Conservation (phyloP, 2,113 vertebrate genomes). For the Pachycephala philippinensis region DNA sequence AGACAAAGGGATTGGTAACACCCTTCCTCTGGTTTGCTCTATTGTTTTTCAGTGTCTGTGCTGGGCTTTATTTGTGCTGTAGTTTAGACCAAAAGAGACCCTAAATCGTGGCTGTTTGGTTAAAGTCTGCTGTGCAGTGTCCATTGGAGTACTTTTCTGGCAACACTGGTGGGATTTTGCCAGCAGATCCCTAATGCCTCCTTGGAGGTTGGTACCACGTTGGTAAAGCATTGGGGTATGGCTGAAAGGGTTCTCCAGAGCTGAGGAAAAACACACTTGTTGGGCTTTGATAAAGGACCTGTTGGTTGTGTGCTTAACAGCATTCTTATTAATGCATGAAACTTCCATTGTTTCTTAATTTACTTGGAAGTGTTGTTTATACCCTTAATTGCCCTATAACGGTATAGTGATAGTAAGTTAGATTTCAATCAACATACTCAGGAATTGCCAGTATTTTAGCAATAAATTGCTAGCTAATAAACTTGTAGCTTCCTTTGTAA, state of each 20-base stretch:
- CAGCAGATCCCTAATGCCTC: background rate
- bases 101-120: background rate
- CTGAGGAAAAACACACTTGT: background rate
- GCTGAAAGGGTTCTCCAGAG: background rate
- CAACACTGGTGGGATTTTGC: background rate
- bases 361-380: constrained; percentile 57
- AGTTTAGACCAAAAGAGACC: background rate
- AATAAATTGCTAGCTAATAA: constrained; percentile 80
- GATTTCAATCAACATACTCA: constrained; percentile 73
- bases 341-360: constrained; percentile 53
- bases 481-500: constrained; percentile 78
- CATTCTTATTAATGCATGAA: constrained; percentile 7
- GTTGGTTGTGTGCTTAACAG: background rate
- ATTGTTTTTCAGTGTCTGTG: background rate
- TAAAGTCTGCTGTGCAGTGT: background rate
- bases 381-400: constrained; percentile 64
- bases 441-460: constrained; percentile 78
- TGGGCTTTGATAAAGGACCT: background rate
- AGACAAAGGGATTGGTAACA: background rate
- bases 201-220: background rate
- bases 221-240: background rate
- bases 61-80: background rate
- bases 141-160: background rate
- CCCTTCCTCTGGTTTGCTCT: background rate
- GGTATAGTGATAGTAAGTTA: constrained; percentile 64